Base-by-base conservation (phyloP, 2,113 vertebrate genomes). In the Leptobrachium ailaonicum region DNA sequence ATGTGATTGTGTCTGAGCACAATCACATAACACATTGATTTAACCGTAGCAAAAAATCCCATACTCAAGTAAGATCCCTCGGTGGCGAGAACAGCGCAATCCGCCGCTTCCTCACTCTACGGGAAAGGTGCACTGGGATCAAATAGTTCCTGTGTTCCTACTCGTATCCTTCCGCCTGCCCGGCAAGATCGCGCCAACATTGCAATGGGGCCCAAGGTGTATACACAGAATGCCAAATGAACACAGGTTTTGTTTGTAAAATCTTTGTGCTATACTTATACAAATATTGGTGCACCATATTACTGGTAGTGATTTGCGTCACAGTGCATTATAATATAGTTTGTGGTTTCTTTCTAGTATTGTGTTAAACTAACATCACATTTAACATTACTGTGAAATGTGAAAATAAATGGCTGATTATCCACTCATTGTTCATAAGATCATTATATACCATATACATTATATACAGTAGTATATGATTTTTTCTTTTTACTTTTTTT, bases 321-420 rank as follows among this genome's bases (percentile, higher is more conserved):
- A 74, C 68, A 81, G 69, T 47, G 53, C 71, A 69, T 81, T 81
- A 81, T 74, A 75, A 75, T 71, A 81, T 74, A 80, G 71, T 68
- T 74, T 70, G 41, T 75, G 79, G 75, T 81, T 81, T 80, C 75
- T 81, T 81, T 80, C 75, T 75, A 69, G 69, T 68, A 69, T 64
- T 47, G 14, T 75, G 66, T 81, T 75, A 68, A 74, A 80, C 60
- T 80, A 80, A 81, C 71, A 69, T 81, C 58, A 81, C 78, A 67
- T 75, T 75, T 68, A 69, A 75, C 64, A 74, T 74, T 54, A 74
- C 79, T 62, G 20, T 75, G 64, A 81, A 81, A 63, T 75, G 79
- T 74, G 72, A 75, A 69, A 81, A 69, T 73, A 80, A 74, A 80
- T 74, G 78, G 58, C 71, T 60, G 71, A 74, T 80, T 73, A 80